Evolutionary conservation across 2,113 vertebrate species (phyloP), one percentile per base, ranked within the genome.

Genomic region (Amblyornis subalaris): DNA sequence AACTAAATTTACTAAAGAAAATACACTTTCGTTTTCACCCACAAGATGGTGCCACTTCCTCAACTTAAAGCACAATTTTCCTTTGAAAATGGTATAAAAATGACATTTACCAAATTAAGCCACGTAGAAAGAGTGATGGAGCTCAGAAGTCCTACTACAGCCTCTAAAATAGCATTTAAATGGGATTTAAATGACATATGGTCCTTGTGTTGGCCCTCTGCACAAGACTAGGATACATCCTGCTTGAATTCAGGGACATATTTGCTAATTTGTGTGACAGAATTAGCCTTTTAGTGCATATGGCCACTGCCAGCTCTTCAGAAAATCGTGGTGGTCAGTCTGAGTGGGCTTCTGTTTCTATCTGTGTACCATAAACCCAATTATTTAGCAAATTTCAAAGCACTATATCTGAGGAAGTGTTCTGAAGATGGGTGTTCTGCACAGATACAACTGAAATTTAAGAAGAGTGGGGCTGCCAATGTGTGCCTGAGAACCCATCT

Each of bases 41-140:
- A 97, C 94, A 87, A 96, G 96, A 88, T 97, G 97, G 96, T 92
- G 96, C 96, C 77, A 85, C 66, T 87, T 88, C 73, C 88, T 89
- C 77, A 85, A 69, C 4, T 74, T 92, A 88, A 92, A 93, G 29
- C 42, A 9, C 8, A 55, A 33, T 77, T 64, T 86, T 50, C 19
- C 54, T 65, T 73, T 62, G 38, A 42, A 89, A 93, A 51, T 3
- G 0, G 2, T 31, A 4, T 44, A 57, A 90, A 94, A 95, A 60
- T 54, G 2, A 26, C 28, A 65, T n/a, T 69, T 66, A 23, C 0
- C 2, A 67, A 85, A 89, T 81, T 47, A 70, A 58, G 87, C 33
- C 7, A 13, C 13, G 7, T n/a, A 24, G 54, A 78, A 90, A 76
- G 9, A 21, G 9, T 48, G 54, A 61, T 40, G 57, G 33, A 86